Evolutionary conservation across 2,113 vertebrate species (phyloP).

Genomic region (Gobiocypris rarus): DNA sequence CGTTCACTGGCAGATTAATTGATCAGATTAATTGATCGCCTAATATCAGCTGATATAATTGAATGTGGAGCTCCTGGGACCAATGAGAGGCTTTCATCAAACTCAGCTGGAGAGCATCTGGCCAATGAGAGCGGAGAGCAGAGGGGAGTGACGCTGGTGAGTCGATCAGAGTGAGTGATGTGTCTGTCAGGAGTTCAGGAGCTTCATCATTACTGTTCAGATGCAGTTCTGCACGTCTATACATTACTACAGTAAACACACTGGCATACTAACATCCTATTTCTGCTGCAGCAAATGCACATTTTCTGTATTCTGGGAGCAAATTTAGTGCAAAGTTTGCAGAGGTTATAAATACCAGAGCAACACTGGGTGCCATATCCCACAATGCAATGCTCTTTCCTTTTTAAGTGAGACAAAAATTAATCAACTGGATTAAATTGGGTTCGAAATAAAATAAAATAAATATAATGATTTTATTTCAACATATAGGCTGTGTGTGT

Average conservation of each 20-base stretch:
- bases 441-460: too few species aligned
- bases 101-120: not conserved
- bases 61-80: constrained; percentile 35
- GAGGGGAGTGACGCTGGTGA: constrained; percentile 31
- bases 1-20: constrained; percentile 64
- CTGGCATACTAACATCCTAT: not conserved
- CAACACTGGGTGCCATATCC: not conserved
- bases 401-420: not conserved
- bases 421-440: not conserved
- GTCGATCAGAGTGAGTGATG: constrained; percentile 54
- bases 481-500: too few species aligned
- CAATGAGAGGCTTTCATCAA: constrained; percentile 42
- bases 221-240: not conserved
- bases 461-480: too few species aligned
- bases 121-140: constrained; percentile 42
- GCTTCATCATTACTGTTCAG: not conserved
- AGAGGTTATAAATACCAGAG: too few species aligned
- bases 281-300: not conserved
- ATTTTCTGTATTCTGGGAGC: not conserved
- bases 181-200: not conserved
- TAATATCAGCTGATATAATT: constrained; percentile 58
- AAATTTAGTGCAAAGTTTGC: not conserved
- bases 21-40: constrained; percentile 65
- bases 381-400: not conserved
- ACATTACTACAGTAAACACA: not conserved